Conservation (phyloP, 1,140 invertebrate species). For the Tetragnatha versicolor region DNA sequence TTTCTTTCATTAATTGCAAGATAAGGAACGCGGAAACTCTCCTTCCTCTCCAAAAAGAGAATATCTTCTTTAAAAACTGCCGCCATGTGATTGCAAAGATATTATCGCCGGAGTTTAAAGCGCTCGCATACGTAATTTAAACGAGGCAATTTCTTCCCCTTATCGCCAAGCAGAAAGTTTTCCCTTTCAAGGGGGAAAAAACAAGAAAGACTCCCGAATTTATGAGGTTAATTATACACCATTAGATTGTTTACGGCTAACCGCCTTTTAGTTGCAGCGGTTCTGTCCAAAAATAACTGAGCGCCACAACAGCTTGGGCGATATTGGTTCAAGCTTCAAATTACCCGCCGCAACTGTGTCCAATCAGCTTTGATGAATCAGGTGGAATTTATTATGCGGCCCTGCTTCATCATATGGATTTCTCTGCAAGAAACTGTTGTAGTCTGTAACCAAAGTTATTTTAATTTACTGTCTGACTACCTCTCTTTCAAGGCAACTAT, state of each 20-base stretch:
- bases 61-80: too few species aligned
- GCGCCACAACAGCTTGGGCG: background rate
- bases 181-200: background rate
- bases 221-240: conserved; percentile 26
- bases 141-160: background rate
- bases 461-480: too few species aligned
- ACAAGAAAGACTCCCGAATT: conserved; percentile 4
- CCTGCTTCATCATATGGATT: too few species aligned
- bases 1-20: too few species aligned
- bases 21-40: too few species aligned
- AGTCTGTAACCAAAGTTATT: too few species aligned
- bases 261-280: background rate
- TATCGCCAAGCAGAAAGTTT: background rate
- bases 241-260: conserved; percentile 18
- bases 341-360: too few species aligned
- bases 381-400: too few species aligned
- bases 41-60: too few species aligned
- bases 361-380: too few species aligned
- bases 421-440: too few species aligned
- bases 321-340: background rate
- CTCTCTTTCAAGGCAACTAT: too few species aligned
- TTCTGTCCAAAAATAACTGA: background rate
- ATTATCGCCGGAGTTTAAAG: background rate
- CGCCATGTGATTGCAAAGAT: background rate
- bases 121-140: background rate